Conservation (phyloP, 2,888 invertebrate species). For the Drosophila prostipennis region DNA sequence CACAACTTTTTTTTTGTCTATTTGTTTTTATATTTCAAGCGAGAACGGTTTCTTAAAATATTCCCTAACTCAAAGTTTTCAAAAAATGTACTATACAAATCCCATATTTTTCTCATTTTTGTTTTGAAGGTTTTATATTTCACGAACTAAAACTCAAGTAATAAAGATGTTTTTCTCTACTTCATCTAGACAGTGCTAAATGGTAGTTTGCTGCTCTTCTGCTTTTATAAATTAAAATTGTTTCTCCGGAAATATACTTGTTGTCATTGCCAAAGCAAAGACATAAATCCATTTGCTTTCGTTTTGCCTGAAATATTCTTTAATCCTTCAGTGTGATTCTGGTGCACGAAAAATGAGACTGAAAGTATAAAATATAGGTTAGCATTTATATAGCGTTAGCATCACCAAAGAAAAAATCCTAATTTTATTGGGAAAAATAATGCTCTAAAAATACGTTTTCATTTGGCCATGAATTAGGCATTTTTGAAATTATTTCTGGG, state of each 20-base stretch:
- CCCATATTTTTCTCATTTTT: not conserved
- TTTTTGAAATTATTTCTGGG: constrained; percentile 13
- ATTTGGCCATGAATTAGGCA: constrained; percentile 24
- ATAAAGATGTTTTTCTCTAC: not conserved
- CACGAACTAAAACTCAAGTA: not conserved
- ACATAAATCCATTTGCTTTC: constrained; percentile 2
- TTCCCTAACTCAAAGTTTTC: not conserved
- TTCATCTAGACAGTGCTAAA: not conserved
- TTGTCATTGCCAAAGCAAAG: not conserved
- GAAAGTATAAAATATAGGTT: not conserved
- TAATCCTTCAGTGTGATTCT: not conserved
- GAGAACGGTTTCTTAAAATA: constrained; percentile 3
- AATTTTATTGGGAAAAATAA: not conserved
- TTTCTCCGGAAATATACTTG: not conserved
- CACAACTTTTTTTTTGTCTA: constrained; percentile 8
- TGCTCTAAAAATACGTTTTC: not conserved
- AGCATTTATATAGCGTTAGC: no score
- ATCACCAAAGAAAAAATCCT: not conserved
- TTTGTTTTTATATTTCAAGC: not conserved
- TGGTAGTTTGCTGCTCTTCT: not conserved
- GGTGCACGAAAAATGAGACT: not conserved
- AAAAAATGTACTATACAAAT: not conserved
- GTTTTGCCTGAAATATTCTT: not conserved
- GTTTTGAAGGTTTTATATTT: not conserved
- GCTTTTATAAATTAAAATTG: not conserved